These are phyloP conservation scores for Triplophysa rosa DNA, from an alignment of 2,113 vertebrate species.

Conservation along the genomic window DNA sequence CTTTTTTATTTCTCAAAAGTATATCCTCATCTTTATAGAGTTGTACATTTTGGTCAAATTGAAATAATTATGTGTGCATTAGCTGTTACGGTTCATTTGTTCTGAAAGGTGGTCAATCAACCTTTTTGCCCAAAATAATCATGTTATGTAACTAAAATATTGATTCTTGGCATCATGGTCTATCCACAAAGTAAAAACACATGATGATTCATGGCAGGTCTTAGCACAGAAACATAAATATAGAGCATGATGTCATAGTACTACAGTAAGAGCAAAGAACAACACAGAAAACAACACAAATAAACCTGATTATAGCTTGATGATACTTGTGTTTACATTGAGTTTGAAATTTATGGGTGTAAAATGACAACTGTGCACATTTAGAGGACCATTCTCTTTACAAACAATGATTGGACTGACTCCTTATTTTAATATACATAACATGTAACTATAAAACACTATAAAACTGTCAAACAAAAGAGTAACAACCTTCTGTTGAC, in stretches of 20 bases:
- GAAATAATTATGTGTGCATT: too few relatives aligned
- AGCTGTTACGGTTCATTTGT: too few relatives aligned
- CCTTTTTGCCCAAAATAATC: too few relatives aligned
- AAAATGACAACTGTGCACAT: not conserved
- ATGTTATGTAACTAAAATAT: too few relatives aligned
- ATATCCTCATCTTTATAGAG: too few relatives aligned
- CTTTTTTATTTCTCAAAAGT: too few relatives aligned
- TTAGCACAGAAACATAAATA: too few relatives aligned
- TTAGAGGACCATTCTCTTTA: not conserved
- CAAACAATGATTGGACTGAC: not conserved
- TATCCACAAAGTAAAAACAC: not conserved
- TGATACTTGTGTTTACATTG: not conserved
- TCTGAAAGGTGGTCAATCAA: too few relatives aligned
- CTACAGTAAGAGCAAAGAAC: not conserved
- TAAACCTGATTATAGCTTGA: not conserved
- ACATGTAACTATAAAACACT: not conserved
- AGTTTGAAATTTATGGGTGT: not conserved
- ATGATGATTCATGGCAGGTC: too few relatives aligned
- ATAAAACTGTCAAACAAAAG: not conserved
- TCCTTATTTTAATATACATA: not conserved
- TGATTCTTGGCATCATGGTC: not conserved
- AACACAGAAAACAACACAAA: not conserved
- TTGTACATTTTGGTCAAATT: too few relatives aligned
- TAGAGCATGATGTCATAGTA: too few relatives aligned
- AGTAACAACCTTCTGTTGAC: not conserved